Percentiles rank a stretch among this genome's conserved stretches.
These are phyloP conservation scores for Enoplosus armatus DNA, from an alignment of 2,797 vertebrate genomes.

Conservation along the genomic window DNA sequence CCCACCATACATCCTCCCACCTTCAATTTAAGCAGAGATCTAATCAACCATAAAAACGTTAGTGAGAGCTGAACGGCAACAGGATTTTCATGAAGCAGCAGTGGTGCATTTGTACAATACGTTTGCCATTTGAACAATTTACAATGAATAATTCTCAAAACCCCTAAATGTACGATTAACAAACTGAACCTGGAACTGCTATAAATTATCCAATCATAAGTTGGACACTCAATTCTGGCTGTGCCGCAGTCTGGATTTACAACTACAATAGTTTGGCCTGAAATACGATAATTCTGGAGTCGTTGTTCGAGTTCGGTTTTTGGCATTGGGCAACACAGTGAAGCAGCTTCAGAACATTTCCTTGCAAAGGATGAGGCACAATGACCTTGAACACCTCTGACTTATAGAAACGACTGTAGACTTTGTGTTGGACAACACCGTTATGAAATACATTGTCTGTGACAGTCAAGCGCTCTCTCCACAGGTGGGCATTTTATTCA, in stretches of 20 bases:
- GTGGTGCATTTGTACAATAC: neutral
- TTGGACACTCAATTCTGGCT: neutral
- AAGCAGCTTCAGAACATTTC: conserved; percentile 4
- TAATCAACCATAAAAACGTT: neutral
- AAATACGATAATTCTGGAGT: neutral
- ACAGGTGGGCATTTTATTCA: conserved; percentile 53
- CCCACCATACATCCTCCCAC: neutral
- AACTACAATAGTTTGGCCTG: neutral
- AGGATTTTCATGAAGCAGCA: neutral
- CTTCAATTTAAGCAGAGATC: neutral
- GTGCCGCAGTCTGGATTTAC: neutral
- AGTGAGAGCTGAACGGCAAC: neutral
- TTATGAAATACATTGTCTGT: conserved; percentile 51
- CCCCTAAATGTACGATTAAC: neutral
- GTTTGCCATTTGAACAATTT: neutral
- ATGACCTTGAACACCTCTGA: conserved; percentile 18
- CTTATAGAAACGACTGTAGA: conserved; percentile 32
- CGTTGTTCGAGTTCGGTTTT: conserved; percentile 4
- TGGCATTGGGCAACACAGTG: neutral
- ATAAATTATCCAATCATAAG: neutral
- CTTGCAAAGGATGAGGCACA: conserved; percentile 6
- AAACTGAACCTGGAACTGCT: neutral
- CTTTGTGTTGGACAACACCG: conserved; percentile 30
- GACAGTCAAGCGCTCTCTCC: conserved; percentile 52
- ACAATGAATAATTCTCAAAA: neutral